Evolutionary conservation across 2,888 invertebrate species (phyloP), one percentile per base, ranked within the genome.

Genomic region (Salticus scenicus): DNA sequence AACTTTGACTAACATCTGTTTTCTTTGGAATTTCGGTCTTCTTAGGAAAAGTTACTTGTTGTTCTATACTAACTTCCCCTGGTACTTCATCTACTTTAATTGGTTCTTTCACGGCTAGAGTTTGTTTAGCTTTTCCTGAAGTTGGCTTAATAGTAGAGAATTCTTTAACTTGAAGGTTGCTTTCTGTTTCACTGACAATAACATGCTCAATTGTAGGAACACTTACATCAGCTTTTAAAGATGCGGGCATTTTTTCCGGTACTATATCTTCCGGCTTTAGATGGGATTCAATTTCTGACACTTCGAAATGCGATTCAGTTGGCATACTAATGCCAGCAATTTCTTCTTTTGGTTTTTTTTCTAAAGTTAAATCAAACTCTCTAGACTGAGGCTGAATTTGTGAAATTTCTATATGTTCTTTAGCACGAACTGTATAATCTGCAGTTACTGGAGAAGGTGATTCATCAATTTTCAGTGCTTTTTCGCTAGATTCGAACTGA

Each of bases 401-500:
- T 17, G 76, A 87, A 31, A 88, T 66, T 47, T 80, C 33, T 14
- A 88, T 57, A 57, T 87, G 84, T 30, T 88, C 88, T 67, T 51
- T 69, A n/a, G 87, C 84, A 10, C 87, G 87, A 42, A 88, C 31
- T 14, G 69, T 70, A 27, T 84, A 88, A 27, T 64, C 77, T 51
- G 87, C 88, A 27, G 70, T 80, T 7, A 82, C 72, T 33, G 71
- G 41, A 8, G n/a, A 47, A 27, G 83, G 87, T 4, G 66, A 24
- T 74, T 83, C 79, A n/a, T 74, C 81, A 28, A 37, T 57, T 47
- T 42, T 31, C 1, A 87, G 37, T 10, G 41, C 41, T 57, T 72
- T 64, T 0, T 97, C 97, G 90, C 98, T 98, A 10, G 99, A 92
- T 0, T 97, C 41, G 8, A 69, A 47, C 20, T 79, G 69, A 37